A percentile compares a stretch with the other conserved stretches of the same genome.
Evolutionary conservation across 1,140 invertebrate species (phyloP).

Genomic region (Leptopilina clavipes): DNA sequence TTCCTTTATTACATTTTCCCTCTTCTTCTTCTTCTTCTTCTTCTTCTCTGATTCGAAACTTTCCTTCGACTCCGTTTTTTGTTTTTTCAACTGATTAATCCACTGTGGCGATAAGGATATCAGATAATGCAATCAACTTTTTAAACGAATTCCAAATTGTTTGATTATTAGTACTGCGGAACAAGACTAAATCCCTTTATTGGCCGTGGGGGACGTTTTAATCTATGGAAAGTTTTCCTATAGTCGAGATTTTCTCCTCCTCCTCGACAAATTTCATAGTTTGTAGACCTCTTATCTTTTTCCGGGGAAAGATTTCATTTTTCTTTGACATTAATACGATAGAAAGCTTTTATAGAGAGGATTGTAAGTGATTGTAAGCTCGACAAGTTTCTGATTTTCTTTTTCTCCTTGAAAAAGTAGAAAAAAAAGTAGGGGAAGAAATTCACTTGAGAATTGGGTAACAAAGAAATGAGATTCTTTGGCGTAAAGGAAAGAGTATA

Average conservation of each 20-base stretch:
- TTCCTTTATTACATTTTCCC: constrained; percentile 30
- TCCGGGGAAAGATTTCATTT: not conserved
- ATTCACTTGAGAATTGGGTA: no score
- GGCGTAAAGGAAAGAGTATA: no score
- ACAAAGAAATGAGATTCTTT: no score
- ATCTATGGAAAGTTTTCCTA: not conserved
- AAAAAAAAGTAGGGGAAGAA: no score
- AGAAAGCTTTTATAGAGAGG: no score
- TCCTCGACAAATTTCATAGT: no score
- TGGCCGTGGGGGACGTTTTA: not conserved
- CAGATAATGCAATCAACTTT: constrained; percentile 26
- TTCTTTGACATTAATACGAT: no score
- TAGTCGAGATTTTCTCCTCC: not conserved
- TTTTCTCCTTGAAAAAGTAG: no score
- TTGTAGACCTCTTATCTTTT: no score
- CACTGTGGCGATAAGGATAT: constrained; percentile 26
- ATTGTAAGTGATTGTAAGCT: no score
- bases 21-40: no score
- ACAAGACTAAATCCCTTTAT: not conserved
- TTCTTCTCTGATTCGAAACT: constrained; percentile 9
- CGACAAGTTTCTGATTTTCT: no score
- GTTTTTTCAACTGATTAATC: constrained; percentile 21
- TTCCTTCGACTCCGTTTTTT: constrained; percentile 16
- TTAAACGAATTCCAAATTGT: constrained; percentile 7
- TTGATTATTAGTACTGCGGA: constrained; percentile 5